A percentile compares a stretch with the other conserved stretches of the same genome.
phyloP scores from a whole-genome alignment of 2,888 invertebrate genomes.

The Cryptocephalus moraei region DNA sequence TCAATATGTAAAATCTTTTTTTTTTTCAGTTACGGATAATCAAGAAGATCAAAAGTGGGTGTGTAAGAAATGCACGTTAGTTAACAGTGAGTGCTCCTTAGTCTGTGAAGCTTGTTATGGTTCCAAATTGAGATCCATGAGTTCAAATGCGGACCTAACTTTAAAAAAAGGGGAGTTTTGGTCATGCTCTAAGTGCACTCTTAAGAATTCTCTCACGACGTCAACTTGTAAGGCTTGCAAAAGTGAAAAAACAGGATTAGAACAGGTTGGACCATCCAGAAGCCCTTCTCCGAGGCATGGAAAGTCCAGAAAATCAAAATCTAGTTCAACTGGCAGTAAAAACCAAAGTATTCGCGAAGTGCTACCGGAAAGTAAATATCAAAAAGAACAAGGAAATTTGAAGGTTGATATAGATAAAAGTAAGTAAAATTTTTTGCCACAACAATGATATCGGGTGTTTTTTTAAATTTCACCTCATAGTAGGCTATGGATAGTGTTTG shows the following conservation, averaged over 20 bases:
- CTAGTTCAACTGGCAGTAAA: neutral
- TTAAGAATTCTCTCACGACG: constrained; percentile 65
- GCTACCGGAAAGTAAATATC: no score
- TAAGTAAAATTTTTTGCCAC: neutral
- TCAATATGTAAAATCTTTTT: neutral
- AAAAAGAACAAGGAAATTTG: constrained; percentile 1
- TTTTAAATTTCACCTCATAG: no score
- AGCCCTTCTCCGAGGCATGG: constrained; percentile 46
- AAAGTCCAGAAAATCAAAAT: constrained; percentile 8
- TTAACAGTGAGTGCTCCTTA: constrained; percentile 60
- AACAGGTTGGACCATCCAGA: constrained; percentile 28
- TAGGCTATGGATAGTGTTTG: no score
- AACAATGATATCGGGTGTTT: no score
- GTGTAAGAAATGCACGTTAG: constrained; percentile 78
- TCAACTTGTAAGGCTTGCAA: constrained; percentile 68
- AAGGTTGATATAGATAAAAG: constrained; percentile 3
- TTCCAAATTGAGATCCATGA: constrained; percentile 62
- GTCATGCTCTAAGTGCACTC: constrained; percentile 72
- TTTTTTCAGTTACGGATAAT: constrained; percentile 12
- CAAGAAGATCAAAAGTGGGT: constrained; percentile 56
- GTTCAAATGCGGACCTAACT: constrained; percentile 55
- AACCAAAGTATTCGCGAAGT: neutral
- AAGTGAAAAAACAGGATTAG: constrained; percentile 41
- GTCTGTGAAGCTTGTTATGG: constrained; percentile 83
- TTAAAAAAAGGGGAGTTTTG: constrained; percentile 63